Evolutionary conservation across 2,888 invertebrate genomes (phyloP), one percentile per base, ranked within the genome.

Genomic region (Ectemnius continuus): DNA sequence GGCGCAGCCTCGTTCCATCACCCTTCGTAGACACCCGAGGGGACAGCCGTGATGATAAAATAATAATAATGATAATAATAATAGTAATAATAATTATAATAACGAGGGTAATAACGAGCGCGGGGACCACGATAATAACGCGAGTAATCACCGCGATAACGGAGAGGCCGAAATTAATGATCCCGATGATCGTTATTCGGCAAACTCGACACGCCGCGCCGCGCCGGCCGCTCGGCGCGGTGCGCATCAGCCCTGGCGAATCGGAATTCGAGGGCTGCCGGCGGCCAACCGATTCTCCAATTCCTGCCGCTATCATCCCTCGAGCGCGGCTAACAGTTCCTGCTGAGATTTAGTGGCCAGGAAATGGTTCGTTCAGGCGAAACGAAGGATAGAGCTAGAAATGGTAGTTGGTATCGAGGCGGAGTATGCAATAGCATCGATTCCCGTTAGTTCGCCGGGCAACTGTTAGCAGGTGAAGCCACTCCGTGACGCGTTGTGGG

Each of bases 1-100:
- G 64, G 66, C 66, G 57, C 75, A 61, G 68, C 67, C 75, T 67
- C 72, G 73, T 75, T 73, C 71, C 75, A 62, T 75, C 76, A 65
- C 70, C 76, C 67, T 57, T 61, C 76, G 76, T 59, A 58, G 78
- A 79, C 78, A 76, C 81, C 75, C 77, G 76, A 80, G 72, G 79
- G 77, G 70, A 75, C 79, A 67, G 72, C 67, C 57, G 73, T 75
- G 83, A 84, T 80, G 83, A 85, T 85, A 83, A 86, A 84, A 86
- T 84, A 86, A 85, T 84, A 86, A 83, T 84, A 84, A 85, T 82
- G 81, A 81, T 75, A 76, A 78, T 77, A 75, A 83, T 73, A 81
- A 80, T 80, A 78, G 83, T 80, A 81, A 85, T 80, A 76, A 83
- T 16, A 47, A 61, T 16, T 4, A 16, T 18, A 46, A 52, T 52